Conservation (phyloP, 2,113 vertebrate genomes). For the Chlorodrepanis virens region DNA sequence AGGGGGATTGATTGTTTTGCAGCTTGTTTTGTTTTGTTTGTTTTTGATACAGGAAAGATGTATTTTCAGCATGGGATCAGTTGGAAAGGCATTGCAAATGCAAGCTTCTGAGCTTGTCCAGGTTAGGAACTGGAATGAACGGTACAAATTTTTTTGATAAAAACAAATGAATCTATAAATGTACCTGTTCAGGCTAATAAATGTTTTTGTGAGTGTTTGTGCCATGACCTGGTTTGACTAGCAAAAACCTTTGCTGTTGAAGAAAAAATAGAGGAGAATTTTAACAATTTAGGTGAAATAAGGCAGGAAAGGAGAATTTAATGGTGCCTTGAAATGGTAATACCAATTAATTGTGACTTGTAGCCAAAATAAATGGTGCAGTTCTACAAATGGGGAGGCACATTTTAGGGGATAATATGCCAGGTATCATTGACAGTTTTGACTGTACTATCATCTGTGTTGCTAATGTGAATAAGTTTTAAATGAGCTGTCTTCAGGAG, state of each 20-base stretch:
- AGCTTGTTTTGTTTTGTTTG: not conserved
- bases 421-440: not conserved
- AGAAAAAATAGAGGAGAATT: not conserved
- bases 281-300: not conserved
- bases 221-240: not conserved
- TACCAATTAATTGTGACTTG: not conserved
- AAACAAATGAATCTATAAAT: not conserved
- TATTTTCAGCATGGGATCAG: not conserved
- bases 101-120: not conserved
- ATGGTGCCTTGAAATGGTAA: not conserved
- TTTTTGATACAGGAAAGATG: not conserved
- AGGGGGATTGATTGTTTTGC: not conserved
- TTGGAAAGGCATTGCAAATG: not conserved
- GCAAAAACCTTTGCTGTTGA: not conserved
- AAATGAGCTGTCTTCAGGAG: not conserved
- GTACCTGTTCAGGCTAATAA: not conserved
- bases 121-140: not conserved
- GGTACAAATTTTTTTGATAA: not conserved
- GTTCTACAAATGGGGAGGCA: not conserved
- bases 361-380: not conserved
- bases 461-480: not conserved
- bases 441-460: not conserved
- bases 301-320: not conserved
- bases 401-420: not conserved
- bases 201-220: not conserved